Conservation (phyloP, 2,113 vertebrate species). For the Cynocephalus volans region DNA sequence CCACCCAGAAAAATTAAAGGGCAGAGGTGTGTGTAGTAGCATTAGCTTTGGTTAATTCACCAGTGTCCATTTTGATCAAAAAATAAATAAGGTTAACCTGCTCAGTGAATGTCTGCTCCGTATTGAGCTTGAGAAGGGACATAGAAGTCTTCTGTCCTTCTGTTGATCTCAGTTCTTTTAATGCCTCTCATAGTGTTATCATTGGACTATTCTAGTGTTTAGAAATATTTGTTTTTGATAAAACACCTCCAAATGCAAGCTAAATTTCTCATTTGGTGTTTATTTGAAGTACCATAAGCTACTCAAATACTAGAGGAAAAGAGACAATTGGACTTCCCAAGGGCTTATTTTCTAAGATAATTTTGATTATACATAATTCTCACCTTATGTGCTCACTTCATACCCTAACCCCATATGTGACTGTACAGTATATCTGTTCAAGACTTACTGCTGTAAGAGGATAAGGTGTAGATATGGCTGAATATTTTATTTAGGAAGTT, state of each 20-base stretch:
- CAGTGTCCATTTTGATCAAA: too few relatives aligned
- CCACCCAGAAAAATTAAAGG: too few relatives aligned
- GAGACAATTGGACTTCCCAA: background rate
- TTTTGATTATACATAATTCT: background rate
- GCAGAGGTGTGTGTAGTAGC: too few relatives aligned
- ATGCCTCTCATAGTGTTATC: background rate
- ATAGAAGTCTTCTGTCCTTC: background rate
- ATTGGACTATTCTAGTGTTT: background rate
- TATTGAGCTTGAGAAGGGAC: background rate
- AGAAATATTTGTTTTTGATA: conserved; percentile 52
- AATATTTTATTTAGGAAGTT: conserved; percentile 37
- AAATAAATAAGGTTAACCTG: too few relatives aligned
- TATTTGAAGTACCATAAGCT: background rate
- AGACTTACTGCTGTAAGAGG: background rate
- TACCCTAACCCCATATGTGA: background rate
- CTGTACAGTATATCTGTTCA: background rate
- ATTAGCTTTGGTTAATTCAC: too few relatives aligned
- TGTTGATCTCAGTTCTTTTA: background rate
- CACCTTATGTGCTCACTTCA: background rate
- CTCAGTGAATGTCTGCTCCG: background rate
- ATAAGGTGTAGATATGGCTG: background rate
- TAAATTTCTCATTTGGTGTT: background rate
- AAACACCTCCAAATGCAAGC: background rate
- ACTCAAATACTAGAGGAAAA: background rate
- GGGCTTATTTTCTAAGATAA: background rate